A percentile compares a stretch with the other conserved stretches of the same genome.
Evolutionary conservation across 2,113 vertebrate species (phyloP).

Genomic region (Macquaria ambigua): DNA sequence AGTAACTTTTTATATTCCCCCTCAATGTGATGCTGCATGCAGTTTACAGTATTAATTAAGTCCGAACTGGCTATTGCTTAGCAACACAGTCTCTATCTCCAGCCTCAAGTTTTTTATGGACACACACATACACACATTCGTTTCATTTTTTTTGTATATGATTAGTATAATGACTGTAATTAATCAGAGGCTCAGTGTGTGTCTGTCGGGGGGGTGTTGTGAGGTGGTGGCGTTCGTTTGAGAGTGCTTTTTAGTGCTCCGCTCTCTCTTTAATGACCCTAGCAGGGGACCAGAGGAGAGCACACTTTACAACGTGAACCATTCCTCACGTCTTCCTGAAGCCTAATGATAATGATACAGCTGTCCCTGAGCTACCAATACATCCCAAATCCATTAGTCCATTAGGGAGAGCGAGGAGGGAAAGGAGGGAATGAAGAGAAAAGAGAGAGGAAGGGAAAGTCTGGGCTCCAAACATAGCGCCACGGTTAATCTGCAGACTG

Average conservation of each 20-base stretch:
- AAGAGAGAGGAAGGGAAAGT: not conserved
- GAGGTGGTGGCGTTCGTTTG: conserved; percentile 40
- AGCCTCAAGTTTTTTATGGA: conserved; percentile 45
- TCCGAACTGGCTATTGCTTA: conserved; percentile 72
- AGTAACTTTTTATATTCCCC: conserved; percentile 48
- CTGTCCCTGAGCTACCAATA: conserved; percentile 50
- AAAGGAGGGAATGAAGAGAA: conserved; percentile 10
- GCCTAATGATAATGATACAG: conserved; percentile 72
- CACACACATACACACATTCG: conserved; percentile 18
- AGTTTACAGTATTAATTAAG: conserved; percentile 66
- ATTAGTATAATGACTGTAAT: conserved; percentile 73
- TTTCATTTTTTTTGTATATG: conserved; percentile 66
- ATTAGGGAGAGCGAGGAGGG: conserved; percentile 48
- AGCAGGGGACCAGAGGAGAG: conserved; percentile 58
- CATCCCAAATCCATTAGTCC: conserved; percentile 60
- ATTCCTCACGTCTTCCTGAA: conserved; percentile 67
- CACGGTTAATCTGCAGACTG: conserved; percentile 15
- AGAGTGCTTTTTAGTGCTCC: conserved; percentile 57
- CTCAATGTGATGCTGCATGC: conserved; percentile 36
- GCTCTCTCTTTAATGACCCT: conserved; percentile 67
- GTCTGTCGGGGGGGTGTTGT: conserved; percentile 40
- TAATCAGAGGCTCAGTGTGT: conserved; percentile 69
- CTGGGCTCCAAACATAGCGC: conserved; percentile 18
- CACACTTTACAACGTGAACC: conserved; percentile 48
- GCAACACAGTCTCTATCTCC: conserved; percentile 65